phyloP scores from a whole-genome alignment of 2,797 vertebrate species.

The Cichlasoma orientale region DNA sequence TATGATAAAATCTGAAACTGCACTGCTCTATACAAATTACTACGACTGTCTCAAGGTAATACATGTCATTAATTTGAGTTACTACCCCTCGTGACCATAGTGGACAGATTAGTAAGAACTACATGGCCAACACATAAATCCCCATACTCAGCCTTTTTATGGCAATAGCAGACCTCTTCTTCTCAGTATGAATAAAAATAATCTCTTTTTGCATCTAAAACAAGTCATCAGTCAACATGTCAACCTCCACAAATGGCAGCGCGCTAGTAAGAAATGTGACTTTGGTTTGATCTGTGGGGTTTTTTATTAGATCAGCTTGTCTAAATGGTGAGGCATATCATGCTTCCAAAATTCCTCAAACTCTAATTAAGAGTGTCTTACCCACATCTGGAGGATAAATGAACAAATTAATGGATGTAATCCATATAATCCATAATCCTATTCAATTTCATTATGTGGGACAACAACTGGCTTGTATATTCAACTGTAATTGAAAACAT shows the following conservation, averaged over 20 bases:
- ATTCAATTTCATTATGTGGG: conserved; percentile 13
- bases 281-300: neutral
- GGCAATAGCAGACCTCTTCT: neutral
- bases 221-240: neutral
- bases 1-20: neutral
- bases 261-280: neutral
- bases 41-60: conserved; percentile 1
- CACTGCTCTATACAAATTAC: neutral
- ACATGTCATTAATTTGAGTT: conserved; percentile 22
- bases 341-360: conserved; percentile 3
- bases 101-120: conserved; percentile 2
- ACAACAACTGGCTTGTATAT: conserved; percentile 19
- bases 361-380: conserved; percentile 16
- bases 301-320: neutral
- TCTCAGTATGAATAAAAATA: neutral
- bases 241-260: neutral
- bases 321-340: neutral
- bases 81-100: neutral
- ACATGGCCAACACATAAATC: conserved; percentile 9
- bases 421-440: conserved; percentile 53
- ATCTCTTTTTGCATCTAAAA: neutral
- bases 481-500: conserved; percentile 24
- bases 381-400: conserved; percentile 24
- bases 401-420: conserved; percentile 28
- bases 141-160: neutral